These are phyloP conservation scores for Atrina japonica DNA, from an alignment of 2,888 invertebrate species.

Conservation along the genomic window DNA sequence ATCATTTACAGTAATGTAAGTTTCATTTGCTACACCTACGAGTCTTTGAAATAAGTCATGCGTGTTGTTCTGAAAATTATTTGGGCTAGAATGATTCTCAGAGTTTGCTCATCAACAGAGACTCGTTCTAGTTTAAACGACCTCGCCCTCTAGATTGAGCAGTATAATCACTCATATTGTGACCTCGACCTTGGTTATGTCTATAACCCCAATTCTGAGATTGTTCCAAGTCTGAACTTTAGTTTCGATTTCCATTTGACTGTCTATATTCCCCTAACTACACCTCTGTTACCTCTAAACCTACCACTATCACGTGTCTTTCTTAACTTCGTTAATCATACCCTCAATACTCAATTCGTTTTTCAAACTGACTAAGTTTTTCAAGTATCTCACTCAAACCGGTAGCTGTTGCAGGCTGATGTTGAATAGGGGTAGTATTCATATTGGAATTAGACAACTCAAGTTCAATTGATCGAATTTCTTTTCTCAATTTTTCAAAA, in stretches of 20 bases:
- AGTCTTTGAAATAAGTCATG: not conserved
- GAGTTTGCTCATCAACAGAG: constrained; percentile 3
- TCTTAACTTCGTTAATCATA: not conserved
- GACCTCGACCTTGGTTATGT: constrained; percentile 1
- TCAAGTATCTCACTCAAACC: constrained; percentile 2
- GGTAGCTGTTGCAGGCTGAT: not conserved
- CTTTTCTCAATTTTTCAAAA: constrained; percentile 27
- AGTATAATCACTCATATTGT: too few species aligned
- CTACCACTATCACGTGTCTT: not conserved
- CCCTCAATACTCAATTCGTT: not conserved
- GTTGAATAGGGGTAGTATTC: not conserved
- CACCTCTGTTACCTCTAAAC: too few species aligned
- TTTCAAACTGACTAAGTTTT: not conserved
- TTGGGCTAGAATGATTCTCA: not conserved
- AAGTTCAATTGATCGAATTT: constrained; percentile 14
- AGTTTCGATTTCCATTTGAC: too few species aligned
- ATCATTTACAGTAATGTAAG: not conserved
- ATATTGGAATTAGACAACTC: constrained; percentile 7
- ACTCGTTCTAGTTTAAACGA: constrained; percentile 12
- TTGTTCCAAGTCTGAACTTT: too few species aligned
- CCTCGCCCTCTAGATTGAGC: too few species aligned
- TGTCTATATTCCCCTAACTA: too few species aligned
- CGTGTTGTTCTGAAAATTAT: not conserved
- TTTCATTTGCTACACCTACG: constrained; percentile 17
- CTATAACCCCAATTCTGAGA: not conserved